Conservation (phyloP, 2,113 vertebrate genomes). For the Albula goreensis region DNA sequence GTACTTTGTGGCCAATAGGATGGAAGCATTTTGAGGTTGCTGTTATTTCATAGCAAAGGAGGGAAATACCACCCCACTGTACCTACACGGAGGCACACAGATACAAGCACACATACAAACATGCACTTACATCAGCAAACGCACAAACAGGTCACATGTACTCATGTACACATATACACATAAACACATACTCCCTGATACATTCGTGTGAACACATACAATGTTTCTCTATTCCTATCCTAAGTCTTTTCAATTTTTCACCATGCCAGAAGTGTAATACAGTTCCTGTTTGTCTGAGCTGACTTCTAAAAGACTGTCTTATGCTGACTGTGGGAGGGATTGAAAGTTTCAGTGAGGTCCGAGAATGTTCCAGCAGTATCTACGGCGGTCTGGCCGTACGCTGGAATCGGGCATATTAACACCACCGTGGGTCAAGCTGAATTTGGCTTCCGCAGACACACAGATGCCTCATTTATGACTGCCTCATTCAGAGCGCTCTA, state of each 20-base stretch:
- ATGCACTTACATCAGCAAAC: neutral
- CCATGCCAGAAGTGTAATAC: conserved; percentile 16
- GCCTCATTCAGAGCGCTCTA: neutral
- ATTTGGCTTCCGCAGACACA: conserved; percentile 24
- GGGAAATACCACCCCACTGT: neutral
- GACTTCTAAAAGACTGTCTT: conserved; percentile 23
- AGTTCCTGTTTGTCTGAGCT: conserved; percentile 7
- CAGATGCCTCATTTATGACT: neutral
- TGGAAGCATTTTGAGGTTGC: neutral
- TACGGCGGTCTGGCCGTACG: conserved; percentile 52
- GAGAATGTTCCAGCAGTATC: conserved; percentile 57
- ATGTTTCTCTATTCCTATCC: neutral
- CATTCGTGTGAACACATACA: neutral
- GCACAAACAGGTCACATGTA: neutral
- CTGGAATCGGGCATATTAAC: conserved; percentile 46
- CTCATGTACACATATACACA: neutral
- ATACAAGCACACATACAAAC: neutral
- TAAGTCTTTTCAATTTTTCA: neutral
- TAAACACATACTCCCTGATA: neutral
- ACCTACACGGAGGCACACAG: neutral
- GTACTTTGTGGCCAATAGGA: neutral
- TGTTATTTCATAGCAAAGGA: neutral
- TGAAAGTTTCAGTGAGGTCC: conserved; percentile 36
- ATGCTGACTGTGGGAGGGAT: conserved; percentile 23
- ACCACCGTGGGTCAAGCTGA: conserved; percentile 24